These are phyloP conservation scores for Drosophila macrothrix DNA, from an alignment of 2,888 invertebrate genomes.

Conservation along the genomic window DNA sequence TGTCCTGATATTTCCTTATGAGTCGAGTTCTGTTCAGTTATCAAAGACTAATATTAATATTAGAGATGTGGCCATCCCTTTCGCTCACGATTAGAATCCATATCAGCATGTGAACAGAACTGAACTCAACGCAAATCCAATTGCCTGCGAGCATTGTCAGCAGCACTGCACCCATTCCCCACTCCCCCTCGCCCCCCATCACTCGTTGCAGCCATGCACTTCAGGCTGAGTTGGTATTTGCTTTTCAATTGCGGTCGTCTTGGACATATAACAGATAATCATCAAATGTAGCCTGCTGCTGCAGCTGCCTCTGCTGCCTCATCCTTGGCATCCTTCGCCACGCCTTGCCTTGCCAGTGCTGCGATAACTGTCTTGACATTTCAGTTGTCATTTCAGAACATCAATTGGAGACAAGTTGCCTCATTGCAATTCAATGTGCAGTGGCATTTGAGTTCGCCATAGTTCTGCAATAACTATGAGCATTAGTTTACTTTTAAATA, in stretches of 20 bases:
- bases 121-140: slow-evolving; percentile 36
- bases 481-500: slow-evolving; percentile 75
- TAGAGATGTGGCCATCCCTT: slow-evolving; percentile 1
- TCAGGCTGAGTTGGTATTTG: slow-evolving; percentile 24
- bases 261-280: slow-evolving; percentile 48
- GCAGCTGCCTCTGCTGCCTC: slow-evolving; percentile 16
- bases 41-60: slow-evolving; percentile 44
- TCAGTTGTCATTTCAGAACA: slow-evolving; percentile 37
- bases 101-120: slow-evolving; percentile 29
- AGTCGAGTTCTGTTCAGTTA: slow-evolving; percentile 26
- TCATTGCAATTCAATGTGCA: slow-evolving; percentile 70
- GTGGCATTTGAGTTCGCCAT: slow-evolving; percentile 61
- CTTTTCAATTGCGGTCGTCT: slow-evolving; percentile 39
- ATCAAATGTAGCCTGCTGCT: slow-evolving; percentile 19
- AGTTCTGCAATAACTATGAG: slow-evolving; percentile 66
- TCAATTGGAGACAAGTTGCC: slow-evolving; percentile 42
- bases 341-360: not conserved
- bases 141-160: slow-evolving; percentile 37
- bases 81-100: slow-evolving; percentile 1
- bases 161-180: not conserved
- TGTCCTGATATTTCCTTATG: slow-evolving; percentile 15
- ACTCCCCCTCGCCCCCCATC: not conserved
- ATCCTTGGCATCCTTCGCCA: not conserved
- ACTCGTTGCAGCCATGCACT: slow-evolving; percentile 5
- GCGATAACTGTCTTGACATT: slow-evolving; percentile 30